These are phyloP conservation scores for Lasioglossum lativentre DNA, from an alignment of 2,888 invertebrate genomes.

Conservation along the genomic window DNA sequence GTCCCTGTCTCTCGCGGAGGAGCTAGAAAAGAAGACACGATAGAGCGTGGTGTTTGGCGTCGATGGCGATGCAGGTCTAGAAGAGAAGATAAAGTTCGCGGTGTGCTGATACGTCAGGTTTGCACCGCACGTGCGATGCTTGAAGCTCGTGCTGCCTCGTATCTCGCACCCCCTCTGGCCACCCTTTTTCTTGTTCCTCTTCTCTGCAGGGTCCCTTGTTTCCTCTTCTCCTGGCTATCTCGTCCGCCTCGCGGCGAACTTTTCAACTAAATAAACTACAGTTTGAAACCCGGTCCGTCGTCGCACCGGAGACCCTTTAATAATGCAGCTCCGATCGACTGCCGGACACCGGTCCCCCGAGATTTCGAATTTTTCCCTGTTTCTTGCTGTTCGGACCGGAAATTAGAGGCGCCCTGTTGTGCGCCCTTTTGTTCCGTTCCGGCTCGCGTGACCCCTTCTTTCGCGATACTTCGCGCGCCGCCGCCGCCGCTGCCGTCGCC, in stretches of 20 bases:
- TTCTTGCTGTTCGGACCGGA: slow-evolving; percentile 28
- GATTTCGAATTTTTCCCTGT: slow-evolving; percentile 53
- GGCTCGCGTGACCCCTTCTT: slow-evolving; percentile 45
- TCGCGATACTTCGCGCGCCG: slow-evolving; percentile 12
- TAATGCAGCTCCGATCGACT: slow-evolving; percentile 55
- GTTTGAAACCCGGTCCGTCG: slow-evolving; percentile 71
- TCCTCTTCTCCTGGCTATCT: slow-evolving; percentile 15
- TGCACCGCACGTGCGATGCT: slow-evolving; percentile 63
- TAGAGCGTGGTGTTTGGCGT: slow-evolving; percentile 31
- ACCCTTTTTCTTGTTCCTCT: neutral
- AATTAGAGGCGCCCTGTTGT: slow-evolving; percentile 52
- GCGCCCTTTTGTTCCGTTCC: slow-evolving; percentile 37
- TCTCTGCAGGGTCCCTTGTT: neutral
- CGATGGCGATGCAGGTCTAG: slow-evolving; percentile 49
- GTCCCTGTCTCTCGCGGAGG: neutral
- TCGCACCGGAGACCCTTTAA: slow-evolving; percentile 62
- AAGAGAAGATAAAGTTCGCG: slow-evolving; percentile 74
- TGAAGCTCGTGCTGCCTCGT: neutral
- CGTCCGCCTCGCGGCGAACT: slow-evolving; percentile 65
- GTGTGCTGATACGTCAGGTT: slow-evolving; percentile 75
- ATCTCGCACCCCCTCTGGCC: neutral
- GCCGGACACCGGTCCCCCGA: slow-evolving; percentile 19
- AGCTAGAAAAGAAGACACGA: slow-evolving; percentile 38
- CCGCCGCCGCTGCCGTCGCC: no score
- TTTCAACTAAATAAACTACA: slow-evolving; percentile 78